Evolutionary conservation across 64 coral and sea anemone genomes (phyloP).

Genomic region (Platygyra sinensis): DNA sequence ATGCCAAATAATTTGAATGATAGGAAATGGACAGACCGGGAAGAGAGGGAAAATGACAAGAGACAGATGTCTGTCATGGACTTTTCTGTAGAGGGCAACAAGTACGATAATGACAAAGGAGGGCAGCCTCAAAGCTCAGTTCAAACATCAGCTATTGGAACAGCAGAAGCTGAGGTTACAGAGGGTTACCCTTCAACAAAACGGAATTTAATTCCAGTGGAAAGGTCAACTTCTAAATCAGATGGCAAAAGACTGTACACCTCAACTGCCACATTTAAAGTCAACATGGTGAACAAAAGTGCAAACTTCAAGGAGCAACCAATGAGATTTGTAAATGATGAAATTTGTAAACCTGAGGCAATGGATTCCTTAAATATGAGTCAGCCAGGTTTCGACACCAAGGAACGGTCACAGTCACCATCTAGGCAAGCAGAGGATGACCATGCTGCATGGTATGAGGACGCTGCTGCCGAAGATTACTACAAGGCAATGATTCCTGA

Average conservation of each 20-base stretch:
- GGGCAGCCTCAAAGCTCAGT: neutral
- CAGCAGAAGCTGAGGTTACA: neutral
- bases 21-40: neutral
- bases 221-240: neutral
- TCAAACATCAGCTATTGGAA: neutral
- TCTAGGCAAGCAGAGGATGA: neutral
- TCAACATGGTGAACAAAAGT: neutral
- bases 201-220: neutral
- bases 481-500: conserved; percentile 31
- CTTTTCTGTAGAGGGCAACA: neutral
- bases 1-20: no score
- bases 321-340: neutral
- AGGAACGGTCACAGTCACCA: no score
- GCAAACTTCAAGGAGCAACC: neutral
- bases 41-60: neutral
- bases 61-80: neutral
- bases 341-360: neutral
- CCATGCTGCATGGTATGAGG: neutral
- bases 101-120: neutral
- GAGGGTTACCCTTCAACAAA: neutral
- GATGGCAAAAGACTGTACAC: neutral
- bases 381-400: neutral
- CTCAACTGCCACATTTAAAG: conserved; percentile 30
- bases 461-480: conserved; percentile 9
- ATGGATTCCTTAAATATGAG: neutral